These are phyloP conservation scores for Amphimallon solstitiale DNA, from an alignment of 2,888 invertebrate genomes.

Conservation along the genomic window DNA sequence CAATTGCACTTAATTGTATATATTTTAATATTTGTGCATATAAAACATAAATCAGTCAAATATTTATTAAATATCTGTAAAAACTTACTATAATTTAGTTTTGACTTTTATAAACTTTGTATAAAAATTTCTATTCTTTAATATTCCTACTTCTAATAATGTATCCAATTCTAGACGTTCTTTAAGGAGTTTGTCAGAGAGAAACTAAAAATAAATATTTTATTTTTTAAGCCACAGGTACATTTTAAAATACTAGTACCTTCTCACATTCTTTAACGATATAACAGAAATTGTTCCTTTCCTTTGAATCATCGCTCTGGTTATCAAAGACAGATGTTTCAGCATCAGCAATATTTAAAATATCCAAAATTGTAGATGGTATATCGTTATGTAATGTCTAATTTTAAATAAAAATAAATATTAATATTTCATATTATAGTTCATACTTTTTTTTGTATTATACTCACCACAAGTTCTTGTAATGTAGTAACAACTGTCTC, in stretches of 20 bases:
- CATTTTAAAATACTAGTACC: constrained; percentile 60
- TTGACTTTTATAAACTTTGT: constrained; percentile 97
- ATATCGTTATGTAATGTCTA: constrained; percentile 82
- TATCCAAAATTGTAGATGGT: constrained; percentile 85
- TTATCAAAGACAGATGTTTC: constrained; percentile 77
- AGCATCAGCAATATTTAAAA: constrained; percentile 85
- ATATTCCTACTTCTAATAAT: constrained; percentile 88
- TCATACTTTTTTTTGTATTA: not conserved
- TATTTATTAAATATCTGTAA: constrained; percentile 1
- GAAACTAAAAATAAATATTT: constrained; percentile 62
- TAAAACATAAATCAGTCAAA: constrained; percentile 20
- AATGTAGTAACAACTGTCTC: constrained; percentile 80
- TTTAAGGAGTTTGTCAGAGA: constrained; percentile 88
- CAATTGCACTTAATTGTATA: not conserved
- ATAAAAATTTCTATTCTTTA: constrained; percentile 90
- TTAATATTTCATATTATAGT: constrained; percentile 2
- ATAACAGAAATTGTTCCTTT: constrained; percentile 79
- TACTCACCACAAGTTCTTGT: constrained; percentile 79
- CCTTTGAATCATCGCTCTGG: constrained; percentile 69
- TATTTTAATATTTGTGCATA: constrained; percentile 13
- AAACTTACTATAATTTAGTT: constrained; percentile 95
- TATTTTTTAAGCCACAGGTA: constrained; percentile 5
- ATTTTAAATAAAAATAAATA: constrained; percentile 50
- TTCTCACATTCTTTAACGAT: constrained; percentile 84
- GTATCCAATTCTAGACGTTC: constrained; percentile 95